A percentile compares a stretch with the other conserved stretches of the same genome.
These are phyloP conservation scores for Centropyge bicolor DNA, from an alignment of 2,797 vertebrate genomes.

Conservation along the genomic window DNA sequence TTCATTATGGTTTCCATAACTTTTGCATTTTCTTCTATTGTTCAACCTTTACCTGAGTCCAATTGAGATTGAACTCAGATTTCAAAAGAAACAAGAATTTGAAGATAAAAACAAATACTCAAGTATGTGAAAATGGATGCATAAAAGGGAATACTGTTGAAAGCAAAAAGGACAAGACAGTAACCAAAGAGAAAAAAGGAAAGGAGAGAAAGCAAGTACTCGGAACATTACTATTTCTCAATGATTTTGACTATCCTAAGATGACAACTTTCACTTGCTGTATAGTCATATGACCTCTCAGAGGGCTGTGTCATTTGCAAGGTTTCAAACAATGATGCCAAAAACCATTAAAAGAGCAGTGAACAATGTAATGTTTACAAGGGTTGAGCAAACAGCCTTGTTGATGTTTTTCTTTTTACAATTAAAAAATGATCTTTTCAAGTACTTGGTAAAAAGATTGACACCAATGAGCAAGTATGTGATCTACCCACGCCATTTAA, in stretches of 20 bases:
- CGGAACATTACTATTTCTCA: neutral
- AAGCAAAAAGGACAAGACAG: neutral
- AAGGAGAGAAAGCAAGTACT: neutral
- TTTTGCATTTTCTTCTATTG: neutral
- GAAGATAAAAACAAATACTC: neutral
- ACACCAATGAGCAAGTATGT: conserved; percentile 18
- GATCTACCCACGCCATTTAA: conserved; percentile 51
- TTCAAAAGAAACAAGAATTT: neutral
- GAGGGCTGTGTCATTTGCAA: neutral
- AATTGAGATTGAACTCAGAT: too few species aligned
- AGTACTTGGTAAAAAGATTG: conserved; percentile 14
- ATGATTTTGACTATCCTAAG: neutral
- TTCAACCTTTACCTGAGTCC: neutral
- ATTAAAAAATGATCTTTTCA: conserved; percentile 9
- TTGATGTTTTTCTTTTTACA: conserved; percentile 23
- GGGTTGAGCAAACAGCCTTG: neutral
- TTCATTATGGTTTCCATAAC: neutral
- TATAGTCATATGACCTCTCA: neutral
- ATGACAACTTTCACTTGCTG: neutral
- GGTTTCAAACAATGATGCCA: neutral
- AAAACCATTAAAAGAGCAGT: neutral
- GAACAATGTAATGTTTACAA: conserved; percentile 1
- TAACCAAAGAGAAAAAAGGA: neutral
- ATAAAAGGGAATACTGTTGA: neutral
- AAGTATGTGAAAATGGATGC: neutral